Conservation (phyloP, 1,140 invertebrate genomes). For the Dendroctonus ponderosae region DNA sequence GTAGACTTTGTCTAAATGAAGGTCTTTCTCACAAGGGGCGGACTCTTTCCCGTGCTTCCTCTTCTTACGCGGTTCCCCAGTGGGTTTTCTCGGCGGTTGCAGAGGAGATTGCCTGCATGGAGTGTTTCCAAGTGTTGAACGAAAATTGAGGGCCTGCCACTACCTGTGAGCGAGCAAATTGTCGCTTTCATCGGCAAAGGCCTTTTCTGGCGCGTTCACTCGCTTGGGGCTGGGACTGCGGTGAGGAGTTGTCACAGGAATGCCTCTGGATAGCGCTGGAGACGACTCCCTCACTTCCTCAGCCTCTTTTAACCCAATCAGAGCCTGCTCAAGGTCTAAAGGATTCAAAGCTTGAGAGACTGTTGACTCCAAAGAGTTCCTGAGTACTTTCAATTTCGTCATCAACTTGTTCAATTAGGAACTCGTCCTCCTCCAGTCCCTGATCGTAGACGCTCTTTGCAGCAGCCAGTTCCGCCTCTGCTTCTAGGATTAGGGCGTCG, state of each 20-base stretch:
- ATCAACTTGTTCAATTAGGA: slow-evolving; percentile 14
- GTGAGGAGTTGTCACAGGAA: slow-evolving; percentile 36
- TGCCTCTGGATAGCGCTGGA: slow-evolving; percentile 26
- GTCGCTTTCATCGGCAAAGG: slow-evolving; percentile 23
- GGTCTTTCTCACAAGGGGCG: slow-evolving; percentile 2
- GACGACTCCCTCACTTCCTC: slow-evolving; percentile 3
- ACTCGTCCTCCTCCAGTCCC: slow-evolving; percentile 21
- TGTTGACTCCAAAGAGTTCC: neutral
- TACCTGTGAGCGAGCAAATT: slow-evolving; percentile 9
- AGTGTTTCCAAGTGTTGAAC: neutral
- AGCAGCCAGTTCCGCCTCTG: slow-evolving; percentile 11
- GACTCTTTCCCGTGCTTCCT: neutral
- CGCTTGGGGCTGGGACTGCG: slow-evolving; percentile 25
- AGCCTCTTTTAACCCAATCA: neutral
- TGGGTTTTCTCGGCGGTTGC: slow-evolving; percentile 1
- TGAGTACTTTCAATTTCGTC: slow-evolving; percentile 22
- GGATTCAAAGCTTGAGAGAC: neutral
- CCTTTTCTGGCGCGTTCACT: slow-evolving; percentile 17
- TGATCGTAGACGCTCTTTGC: slow-evolving; percentile 9
- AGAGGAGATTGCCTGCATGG: slow-evolving; percentile 1
- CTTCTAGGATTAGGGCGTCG: slow-evolving; percentile 7
- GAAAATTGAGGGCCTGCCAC: neutral
- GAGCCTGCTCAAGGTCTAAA: slow-evolving; percentile 7
- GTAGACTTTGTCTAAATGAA: slow-evolving; percentile 7
- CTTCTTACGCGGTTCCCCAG: too few relatives aligned